Evolutionary conservation across 2,113 vertebrate genomes (phyloP).

Genomic region (Copsychus sechellarum): DNA sequence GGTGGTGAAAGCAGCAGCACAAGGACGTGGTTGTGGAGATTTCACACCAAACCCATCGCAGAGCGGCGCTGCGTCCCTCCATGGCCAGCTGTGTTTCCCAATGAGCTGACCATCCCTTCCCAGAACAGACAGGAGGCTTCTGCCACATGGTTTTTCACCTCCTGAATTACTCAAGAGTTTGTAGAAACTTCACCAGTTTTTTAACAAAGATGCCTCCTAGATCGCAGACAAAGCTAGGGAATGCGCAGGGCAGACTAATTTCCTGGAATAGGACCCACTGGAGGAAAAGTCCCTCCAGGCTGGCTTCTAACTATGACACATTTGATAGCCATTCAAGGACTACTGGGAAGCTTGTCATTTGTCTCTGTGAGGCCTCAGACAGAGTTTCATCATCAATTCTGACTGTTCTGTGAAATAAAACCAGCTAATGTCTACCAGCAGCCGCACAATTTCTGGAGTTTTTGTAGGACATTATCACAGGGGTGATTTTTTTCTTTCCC

Average conservation of each 20-base stretch:
- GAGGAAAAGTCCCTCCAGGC: constrained; percentile 35
- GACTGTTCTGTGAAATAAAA: neutral
- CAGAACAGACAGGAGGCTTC: neutral
- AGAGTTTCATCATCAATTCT: constrained; percentile 50
- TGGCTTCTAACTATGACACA: constrained; percentile 63
- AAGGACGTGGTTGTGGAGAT: rapidly evolving
- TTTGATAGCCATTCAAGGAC: constrained; percentile 58
- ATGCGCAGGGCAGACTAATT: neutral
- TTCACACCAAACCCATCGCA: rapidly evolving
- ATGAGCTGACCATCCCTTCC: rapidly evolving
- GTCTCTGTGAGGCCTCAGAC: constrained; percentile 15
- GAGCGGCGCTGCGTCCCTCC: neutral
- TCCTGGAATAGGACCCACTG: constrained; percentile 32
- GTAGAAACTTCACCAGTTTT: neutral
- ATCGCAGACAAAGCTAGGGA: neutral
- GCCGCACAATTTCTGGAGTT: neutral
- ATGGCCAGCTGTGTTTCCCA: neutral
- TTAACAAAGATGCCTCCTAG: neutral
- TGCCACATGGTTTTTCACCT: neutral
- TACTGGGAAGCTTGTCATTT: constrained; percentile 38
- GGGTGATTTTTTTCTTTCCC: neutral
- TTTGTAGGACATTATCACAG: rapidly evolving
- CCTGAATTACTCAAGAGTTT: neutral
- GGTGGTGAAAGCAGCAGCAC: neutral
- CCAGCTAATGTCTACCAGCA: neutral